A percentile compares a stretch with the other conserved stretches of the same genome.
Evolutionary conservation across 2,888 invertebrate species (phyloP).

Genomic region (Slavum lentiscoides): DNA sequence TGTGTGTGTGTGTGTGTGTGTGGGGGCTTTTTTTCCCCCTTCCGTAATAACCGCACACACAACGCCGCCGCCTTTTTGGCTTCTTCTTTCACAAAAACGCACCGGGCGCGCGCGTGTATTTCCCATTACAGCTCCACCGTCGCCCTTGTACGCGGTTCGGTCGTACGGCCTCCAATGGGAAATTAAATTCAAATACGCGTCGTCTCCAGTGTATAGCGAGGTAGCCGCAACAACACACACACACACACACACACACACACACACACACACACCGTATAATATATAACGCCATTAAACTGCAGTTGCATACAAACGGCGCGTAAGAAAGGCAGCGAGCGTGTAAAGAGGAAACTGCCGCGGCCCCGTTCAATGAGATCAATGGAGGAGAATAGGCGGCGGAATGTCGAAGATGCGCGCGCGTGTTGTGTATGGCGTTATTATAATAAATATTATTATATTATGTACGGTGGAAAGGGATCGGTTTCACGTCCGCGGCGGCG

Average conservation of each 20-base stretch:
- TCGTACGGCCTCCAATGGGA: constrained; percentile 22
- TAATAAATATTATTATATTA: not conserved
- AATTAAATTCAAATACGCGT: constrained; percentile 36
- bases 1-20: no score
- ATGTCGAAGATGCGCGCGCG: not conserved
- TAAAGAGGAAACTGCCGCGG: constrained; percentile 6
- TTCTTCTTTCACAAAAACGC: constrained; percentile 47
- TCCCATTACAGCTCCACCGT: no score
- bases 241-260: not conserved
- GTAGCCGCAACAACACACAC: not conserved
- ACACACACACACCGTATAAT: not conserved
- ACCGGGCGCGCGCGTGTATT: not conserved
- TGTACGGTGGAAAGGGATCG: not conserved
- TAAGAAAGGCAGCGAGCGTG: not conserved
- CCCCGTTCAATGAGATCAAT: constrained; percentile 44
- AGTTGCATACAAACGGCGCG: constrained; percentile 15
- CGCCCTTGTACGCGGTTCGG: constrained; percentile 1
- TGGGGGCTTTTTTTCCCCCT: not conserved
- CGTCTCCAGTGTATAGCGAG: not conserved
- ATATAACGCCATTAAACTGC: constrained; percentile 32
- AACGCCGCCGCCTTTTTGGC: constrained; percentile 45
- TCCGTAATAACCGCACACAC: constrained; percentile 15
- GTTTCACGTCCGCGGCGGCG: constrained; percentile 1
- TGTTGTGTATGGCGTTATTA: no score
- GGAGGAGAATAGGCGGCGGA: constrained; percentile 23